Percentiles rank a stretch among this genome's conserved stretches.
phyloP scores from a whole-genome alignment of 2,113 vertebrate species.

The Orycteropus afer region DNA sequence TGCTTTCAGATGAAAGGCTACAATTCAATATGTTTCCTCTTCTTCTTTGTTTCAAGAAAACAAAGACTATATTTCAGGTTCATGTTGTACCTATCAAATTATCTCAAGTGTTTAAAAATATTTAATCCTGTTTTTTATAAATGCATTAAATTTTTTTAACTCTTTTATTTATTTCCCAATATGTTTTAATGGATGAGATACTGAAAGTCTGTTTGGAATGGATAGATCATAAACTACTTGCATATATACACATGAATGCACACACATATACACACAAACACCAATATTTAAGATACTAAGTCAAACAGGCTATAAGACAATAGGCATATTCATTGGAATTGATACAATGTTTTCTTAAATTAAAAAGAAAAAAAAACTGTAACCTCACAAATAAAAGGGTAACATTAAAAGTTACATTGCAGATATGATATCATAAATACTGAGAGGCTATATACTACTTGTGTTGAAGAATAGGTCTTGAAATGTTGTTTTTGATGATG shows the following conservation, averaged over 20 bases:
- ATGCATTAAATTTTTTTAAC: background rate
- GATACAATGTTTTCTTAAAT: background rate
- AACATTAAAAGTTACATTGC: slow-evolving; percentile 9
- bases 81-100: background rate
- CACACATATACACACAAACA: background rate
- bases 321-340: background rate
- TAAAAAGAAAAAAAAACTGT: background rate
- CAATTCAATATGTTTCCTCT: slow-evolving; percentile 15
- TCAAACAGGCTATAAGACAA: background rate
- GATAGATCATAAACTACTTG: background rate
- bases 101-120: slow-evolving; percentile 45
- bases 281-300: background rate
- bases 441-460: background rate
- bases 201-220: background rate
- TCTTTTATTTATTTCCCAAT: background rate
- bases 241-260: background rate
- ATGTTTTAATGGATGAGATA: background rate
- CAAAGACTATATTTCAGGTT: slow-evolving; percentile 19
- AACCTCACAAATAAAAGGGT: background rate
- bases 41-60: slow-evolving; percentile 41
- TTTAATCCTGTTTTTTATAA: slow-evolving; percentile 41
- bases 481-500: too few species aligned
- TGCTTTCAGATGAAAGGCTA: slow-evolving; percentile 32
- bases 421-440: background rate
- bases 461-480: too few species aligned